phyloP scores from a whole-genome alignment of 2,113 vertebrate genomes.

The Aythya baeri region DNA sequence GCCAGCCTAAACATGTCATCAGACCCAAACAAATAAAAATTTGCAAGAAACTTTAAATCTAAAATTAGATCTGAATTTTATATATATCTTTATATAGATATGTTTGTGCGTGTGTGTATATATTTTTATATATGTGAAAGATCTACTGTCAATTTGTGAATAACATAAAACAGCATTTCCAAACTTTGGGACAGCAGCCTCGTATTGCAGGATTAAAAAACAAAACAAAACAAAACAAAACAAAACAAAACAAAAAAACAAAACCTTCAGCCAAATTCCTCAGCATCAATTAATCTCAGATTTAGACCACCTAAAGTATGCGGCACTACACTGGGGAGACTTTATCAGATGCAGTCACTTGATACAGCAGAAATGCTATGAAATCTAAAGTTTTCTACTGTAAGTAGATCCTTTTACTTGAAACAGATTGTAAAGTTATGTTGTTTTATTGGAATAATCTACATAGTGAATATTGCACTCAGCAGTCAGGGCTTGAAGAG shows the following conservation, averaged over 20 bases:
- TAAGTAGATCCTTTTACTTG: neutral
- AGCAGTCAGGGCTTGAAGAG: neutral
- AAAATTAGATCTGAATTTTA: neutral
- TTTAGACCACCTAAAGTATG: neutral
- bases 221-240: neutral
- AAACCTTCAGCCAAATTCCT: neutral
- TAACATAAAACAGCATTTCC: neutral
- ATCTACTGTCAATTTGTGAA: neutral
- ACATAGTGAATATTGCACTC: neutral
- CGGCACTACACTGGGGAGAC: neutral
- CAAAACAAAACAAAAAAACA: no score
- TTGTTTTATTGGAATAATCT: neutral
- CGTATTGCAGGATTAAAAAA: neutral
- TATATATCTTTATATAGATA: no score
- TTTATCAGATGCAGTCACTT: neutral
- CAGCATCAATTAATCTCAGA: neutral
- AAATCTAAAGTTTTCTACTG: neutral
- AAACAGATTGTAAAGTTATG: neutral
- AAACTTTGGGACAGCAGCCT: neutral
- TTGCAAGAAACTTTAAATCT: neutral
- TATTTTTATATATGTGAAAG: neutral
- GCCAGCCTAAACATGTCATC: neutral
- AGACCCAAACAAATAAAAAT: neutral
- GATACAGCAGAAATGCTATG: neutral
- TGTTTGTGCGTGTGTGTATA: fast-evolving